phyloP scores from a whole-genome alignment of 2,888 invertebrate genomes.

The Tachina lurida region DNA sequence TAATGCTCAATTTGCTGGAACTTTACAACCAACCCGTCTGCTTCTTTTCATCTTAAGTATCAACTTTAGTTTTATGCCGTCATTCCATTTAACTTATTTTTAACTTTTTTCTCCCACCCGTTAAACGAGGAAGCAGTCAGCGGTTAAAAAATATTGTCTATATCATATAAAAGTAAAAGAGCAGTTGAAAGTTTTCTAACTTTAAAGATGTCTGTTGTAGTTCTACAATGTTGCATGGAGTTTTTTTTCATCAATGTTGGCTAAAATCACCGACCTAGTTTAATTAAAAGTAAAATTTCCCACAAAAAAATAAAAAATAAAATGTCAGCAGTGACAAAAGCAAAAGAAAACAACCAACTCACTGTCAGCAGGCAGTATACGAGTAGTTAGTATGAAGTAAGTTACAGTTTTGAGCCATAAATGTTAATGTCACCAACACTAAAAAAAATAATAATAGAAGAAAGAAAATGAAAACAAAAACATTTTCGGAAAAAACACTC shows the following conservation, averaged over 20 bases:
- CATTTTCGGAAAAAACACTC: no score
- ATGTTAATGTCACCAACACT: constrained; percentile 60
- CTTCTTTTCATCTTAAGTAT: not conserved
- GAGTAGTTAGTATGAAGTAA: constrained; percentile 30
- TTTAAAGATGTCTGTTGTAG: not conserved
- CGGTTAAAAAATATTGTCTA: constrained; percentile 34
- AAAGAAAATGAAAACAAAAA: not conserved
- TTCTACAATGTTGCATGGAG: not conserved
- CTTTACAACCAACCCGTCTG: not conserved
- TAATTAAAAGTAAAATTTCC: constrained; percentile 55
- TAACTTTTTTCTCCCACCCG: no score
- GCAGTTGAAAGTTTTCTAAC: constrained; percentile 8
- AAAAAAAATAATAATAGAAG: constrained; percentile 31
- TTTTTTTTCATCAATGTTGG: not conserved
- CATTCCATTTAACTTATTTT: not conserved
- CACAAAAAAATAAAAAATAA: constrained; percentile 1
- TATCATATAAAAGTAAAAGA: not conserved
- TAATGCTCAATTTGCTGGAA: constrained; percentile 3
- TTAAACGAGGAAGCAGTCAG: not conserved
- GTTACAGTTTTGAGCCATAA: constrained; percentile 53
- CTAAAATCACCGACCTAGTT: constrained; percentile 50
- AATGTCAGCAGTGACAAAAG: constrained; percentile 15
- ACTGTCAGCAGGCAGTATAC: not conserved
- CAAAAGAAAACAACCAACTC: not conserved
- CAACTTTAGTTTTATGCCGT: not conserved